Base-by-base conservation (phyloP, 2,888 invertebrate genomes). In the Drosophila monieri region DNA sequence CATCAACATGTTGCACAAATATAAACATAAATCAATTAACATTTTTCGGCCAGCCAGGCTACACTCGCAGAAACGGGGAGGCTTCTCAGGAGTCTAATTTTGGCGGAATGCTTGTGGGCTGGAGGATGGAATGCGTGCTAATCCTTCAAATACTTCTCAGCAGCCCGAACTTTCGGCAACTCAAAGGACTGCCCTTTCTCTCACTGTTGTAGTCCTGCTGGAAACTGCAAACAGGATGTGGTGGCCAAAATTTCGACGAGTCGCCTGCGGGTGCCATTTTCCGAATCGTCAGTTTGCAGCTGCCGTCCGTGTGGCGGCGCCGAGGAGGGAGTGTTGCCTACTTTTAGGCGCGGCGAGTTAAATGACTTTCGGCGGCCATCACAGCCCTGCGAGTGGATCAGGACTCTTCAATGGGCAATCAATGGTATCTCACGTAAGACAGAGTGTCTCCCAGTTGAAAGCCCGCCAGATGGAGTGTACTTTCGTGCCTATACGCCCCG, bases 21-120 rank as follows among this genome's bases (percentile, higher is more conserved):
- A 87, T 87, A 84, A 87, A 84, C 84, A 84, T 87, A 87, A 84
- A 84, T 84, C 84, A 84, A 84, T 84, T 84, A 87, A 81, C 85
- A 87, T 78, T 81, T 81, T 77, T 62, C 74, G 64, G 30, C 35
- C 37, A 48, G 39, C 61, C 21, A 18, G 8, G 43, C 12, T 21
- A 21, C 43, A 43, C 43, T 12, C 9, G 2, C 9, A 43, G 12
- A 43, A 43, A 43, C 10, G 8, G 15, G 35, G n/a, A 35, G 30
- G n/a, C n/a, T n/a, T n/a, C n/a, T n/a, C n/a, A 23, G 21, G 21
- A 5, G 21, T 23, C 5, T 23, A 5, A 23, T 1, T 23, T 4
- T 3, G 21, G 21, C 21, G 21, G 21, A 23, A 5, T 23, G 4
- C 4, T 5, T 0, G 21, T 23, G 21, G 21, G 21, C 21, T 23